Evolutionary conservation across 2,113 vertebrate genomes (phyloP).

Genomic region (Esox niger): DNA sequence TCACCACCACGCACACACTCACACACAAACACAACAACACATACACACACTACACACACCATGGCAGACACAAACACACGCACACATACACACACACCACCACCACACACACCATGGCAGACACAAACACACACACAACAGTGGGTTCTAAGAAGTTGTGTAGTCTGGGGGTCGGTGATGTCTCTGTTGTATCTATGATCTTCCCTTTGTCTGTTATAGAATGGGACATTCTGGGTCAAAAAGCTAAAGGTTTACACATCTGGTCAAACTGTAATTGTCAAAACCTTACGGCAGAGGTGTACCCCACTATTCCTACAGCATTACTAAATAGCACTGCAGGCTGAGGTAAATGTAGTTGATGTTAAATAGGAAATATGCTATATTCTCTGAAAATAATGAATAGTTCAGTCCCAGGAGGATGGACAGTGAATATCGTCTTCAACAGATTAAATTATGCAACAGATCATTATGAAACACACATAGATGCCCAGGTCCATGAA

Average conservation of each 20-base stretch:
- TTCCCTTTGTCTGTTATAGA: not conserved
- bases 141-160: constrained; percentile 21
- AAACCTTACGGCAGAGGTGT: not conserved
- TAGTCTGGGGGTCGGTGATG: not conserved
- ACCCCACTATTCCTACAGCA: not conserved
- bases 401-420: not conserved
- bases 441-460: not conserved
- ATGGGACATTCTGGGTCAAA: constrained; percentile 31
- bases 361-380: not conserved
- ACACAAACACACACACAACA: constrained; percentile 21
- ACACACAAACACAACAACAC: constrained; percentile 9
- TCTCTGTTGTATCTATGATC: no score
- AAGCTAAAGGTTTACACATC: constrained; percentile 7
- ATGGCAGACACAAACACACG: not conserved
- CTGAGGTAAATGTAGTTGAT: not conserved
- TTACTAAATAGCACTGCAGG: not conserved
- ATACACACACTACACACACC: not conserved
- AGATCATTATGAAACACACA: constrained; percentile 1
- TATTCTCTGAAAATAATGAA: not conserved
- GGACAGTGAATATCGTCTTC: not conserved
- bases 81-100: not conserved
- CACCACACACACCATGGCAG: not conserved
- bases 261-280: constrained; percentile 8
- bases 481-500: not conserved
- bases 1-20: not conserved